Conservation (phyloP, 1,140 invertebrate genomes). For the Habropoda laboriosa region DNA sequence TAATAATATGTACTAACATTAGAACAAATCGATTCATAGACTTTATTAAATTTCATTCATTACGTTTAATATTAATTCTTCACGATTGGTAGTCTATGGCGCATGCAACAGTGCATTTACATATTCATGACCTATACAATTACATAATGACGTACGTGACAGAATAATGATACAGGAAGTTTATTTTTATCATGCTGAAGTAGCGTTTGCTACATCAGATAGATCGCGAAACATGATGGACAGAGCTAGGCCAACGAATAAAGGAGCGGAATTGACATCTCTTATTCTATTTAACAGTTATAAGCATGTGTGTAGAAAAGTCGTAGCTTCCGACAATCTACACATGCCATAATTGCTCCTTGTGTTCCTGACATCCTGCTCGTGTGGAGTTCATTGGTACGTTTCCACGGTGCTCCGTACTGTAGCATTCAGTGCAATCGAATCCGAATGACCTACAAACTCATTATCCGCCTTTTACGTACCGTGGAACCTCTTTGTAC, state of each 20-base stretch:
- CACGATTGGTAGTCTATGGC: not conserved
- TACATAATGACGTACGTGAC: not conserved
- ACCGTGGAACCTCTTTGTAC: conserved; percentile 33
- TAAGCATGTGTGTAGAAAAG: not conserved
- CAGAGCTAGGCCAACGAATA: not conserved
- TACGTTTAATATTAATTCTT: not conserved
- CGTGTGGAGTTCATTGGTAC: conserved; percentile 75
- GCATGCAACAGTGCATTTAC: not conserved
- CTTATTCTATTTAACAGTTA: not conserved
- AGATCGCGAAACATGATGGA: not conserved
- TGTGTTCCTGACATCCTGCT: conserved; percentile 71
- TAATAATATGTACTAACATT: not conserved
- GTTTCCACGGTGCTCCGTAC: conserved; percentile 76
- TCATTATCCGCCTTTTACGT: conserved; percentile 62
- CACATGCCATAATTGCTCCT: conserved; percentile 37
- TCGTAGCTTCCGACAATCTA: not conserved
- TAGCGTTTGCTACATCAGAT: not conserved
- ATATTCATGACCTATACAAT: not conserved
- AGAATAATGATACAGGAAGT: not conserved
- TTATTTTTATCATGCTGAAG: not conserved
- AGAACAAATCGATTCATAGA: no score
- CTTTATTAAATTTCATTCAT: not conserved
- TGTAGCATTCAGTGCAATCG: conserved; percentile 72
- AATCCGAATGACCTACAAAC: conserved; percentile 74
- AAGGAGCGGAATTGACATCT: not conserved